These are phyloP conservation scores for Drosophila eugracilis DNA, from an alignment of 1,140 invertebrate species.

Conservation along the genomic window DNA sequence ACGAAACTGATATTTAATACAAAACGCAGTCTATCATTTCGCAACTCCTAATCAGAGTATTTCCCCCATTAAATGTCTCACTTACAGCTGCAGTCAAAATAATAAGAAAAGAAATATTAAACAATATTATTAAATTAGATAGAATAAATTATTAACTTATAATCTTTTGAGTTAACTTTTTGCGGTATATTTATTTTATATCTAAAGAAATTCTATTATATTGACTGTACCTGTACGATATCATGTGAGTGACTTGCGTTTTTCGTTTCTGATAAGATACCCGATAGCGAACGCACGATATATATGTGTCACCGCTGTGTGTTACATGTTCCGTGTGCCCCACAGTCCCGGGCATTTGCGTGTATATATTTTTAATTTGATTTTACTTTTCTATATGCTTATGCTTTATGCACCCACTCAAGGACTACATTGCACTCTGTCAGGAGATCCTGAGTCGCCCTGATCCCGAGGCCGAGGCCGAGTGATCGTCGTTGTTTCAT, in stretches of 20 bases:
- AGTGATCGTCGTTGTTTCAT: slow-evolving; percentile 29
- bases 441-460: slow-evolving; percentile 83
- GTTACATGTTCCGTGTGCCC: slow-evolving; percentile 27
- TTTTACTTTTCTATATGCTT: slow-evolving; percentile 21
- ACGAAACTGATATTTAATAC: slow-evolving; percentile 80
- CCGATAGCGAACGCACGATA: not conserved
- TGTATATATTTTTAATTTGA: slow-evolving; percentile 19
- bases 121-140: no score
- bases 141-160: no score
- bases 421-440: slow-evolving; percentile 84
- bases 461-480: slow-evolving; percentile 80
- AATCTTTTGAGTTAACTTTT: no score
- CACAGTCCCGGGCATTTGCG: not conserved
- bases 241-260: not conserved
- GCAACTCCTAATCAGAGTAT: slow-evolving; percentile 6
- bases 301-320: slow-evolving; percentile 12
- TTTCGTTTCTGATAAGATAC: not conserved
- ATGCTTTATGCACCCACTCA: slow-evolving; percentile 34
- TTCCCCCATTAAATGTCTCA: slow-evolving; percentile 4
- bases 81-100: not conserved
- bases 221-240: slow-evolving; percentile 3
- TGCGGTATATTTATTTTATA: no score
- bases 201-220: no score
- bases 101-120: not conserved
- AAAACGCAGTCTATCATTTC: slow-evolving; percentile 71